Percentiles rank a stretch among this genome's conserved stretches.
Evolutionary conservation across 2,888 invertebrate species (phyloP).

Genomic region (Erebia palarica): DNA sequence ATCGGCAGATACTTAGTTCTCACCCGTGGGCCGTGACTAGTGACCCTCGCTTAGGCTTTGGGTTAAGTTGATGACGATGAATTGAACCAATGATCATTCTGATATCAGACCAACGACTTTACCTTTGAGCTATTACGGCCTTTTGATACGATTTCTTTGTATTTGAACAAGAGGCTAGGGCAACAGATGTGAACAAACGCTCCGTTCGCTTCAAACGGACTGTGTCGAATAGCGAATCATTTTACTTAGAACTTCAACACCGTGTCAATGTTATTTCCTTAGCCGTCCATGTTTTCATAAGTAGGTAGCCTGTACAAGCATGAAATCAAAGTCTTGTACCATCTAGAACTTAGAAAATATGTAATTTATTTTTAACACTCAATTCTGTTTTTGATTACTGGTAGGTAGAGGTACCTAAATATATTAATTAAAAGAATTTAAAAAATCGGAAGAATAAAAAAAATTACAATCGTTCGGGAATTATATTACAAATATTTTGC

Average conservation of each 20-base stretch:
- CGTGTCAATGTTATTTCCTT: conserved; percentile 22
- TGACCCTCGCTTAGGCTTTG: too few species aligned
- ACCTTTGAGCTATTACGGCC: neutral
- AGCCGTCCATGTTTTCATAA: conserved; percentile 8
- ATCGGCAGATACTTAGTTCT: too few species aligned
- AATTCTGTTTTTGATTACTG: too few species aligned
- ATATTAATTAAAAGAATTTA: too few species aligned
- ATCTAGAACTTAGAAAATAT: neutral
- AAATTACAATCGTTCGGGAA: too few species aligned
- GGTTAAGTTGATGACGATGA: neutral
- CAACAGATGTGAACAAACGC: conserved; percentile 18
- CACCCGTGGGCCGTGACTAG: too few species aligned
- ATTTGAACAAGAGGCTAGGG: conserved; percentile 11
- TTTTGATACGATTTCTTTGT: conserved; percentile 13
- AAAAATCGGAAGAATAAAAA: too few species aligned
- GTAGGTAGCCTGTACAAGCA: neutral
- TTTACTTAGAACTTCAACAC: conserved; percentile 23
- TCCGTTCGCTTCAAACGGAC: conserved; percentile 15
- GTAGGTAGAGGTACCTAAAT: too few species aligned
- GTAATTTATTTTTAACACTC: too few species aligned
- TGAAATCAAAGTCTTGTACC: neutral
- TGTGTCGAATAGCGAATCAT: conserved; percentile 24
- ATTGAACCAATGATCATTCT: neutral
- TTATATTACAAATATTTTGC: too few species aligned
- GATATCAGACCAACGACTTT: neutral